Base-by-base conservation (phyloP, 2,888 invertebrate species). In the Agonopterix subpropinquella region DNA sequence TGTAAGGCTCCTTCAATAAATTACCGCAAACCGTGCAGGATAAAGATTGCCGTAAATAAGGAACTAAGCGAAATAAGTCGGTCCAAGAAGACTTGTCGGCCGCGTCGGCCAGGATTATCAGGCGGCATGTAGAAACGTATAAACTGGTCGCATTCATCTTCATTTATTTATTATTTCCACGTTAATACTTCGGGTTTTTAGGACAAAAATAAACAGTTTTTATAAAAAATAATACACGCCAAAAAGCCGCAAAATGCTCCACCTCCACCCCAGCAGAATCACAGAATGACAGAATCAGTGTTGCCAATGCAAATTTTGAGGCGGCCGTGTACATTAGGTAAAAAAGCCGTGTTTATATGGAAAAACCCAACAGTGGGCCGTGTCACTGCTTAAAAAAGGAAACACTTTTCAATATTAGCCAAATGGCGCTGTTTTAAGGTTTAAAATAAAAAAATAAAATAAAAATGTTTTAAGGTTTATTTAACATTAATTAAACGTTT, bases 11-110 rank as follows among this genome's bases (percentile, higher is more conserved):
- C 59, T 92, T 92, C 50, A 97, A 80, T 58, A 97, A 89, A 72
- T 94, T 93, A 54, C 94, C 93, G 80, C 98, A 98, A 49, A 97
- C 96, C 50, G 94, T 95, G 84, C 98, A 98, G 61, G 95, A 94
- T 64, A 98, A 89, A 56, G 95, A 94, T 77, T 96, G 95, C 51
- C 96, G 91, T 70, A 97, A 89, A 83, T 95, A 95, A 4, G 96
- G 95, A 62, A 97, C 91, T 67, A 95, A 91, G 63, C 94, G 91
- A 81, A 94, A 94, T 63, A 97, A 90, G 83, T 96, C 96, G 48
- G 91, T 91, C 93, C 95, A 94, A 50, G 93, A 91, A 70, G 91
- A 92, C 59, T 92, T 92, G 73, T 93, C 92, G 51, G 90, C 90
- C 44, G 91, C 90, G 64, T 94, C 92, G 51, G 95, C 93, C 78